phyloP scores from a whole-genome alignment of 2,888 invertebrate species.

The Diaphora mendica region DNA sequence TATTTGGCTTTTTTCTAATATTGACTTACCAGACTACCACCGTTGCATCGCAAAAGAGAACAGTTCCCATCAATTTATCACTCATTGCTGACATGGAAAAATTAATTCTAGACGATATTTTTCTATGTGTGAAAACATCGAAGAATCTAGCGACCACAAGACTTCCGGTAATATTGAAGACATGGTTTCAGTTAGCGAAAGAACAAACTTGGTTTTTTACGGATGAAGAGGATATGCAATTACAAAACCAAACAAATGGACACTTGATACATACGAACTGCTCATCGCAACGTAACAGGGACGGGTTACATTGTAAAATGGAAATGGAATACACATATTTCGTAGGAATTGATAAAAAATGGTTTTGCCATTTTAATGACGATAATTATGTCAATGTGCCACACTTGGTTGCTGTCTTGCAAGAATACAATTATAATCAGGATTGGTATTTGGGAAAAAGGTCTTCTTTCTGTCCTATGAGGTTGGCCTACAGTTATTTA shows the following conservation, averaged over 20 bases:
- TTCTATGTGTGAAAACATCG: constrained; percentile 16
- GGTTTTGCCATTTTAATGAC: constrained; percentile 98
- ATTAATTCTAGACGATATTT: constrained; percentile 9
- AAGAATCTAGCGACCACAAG: background rate
- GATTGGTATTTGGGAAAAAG: constrained; percentile 19
- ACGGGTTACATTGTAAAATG: constrained; percentile 10
- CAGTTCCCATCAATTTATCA: background rate
- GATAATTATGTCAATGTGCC: constrained; percentile 97
- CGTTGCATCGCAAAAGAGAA: background rate
- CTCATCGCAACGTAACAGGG: background rate
- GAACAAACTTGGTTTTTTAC: constrained; percentile 16
- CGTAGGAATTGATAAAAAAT: constrained; percentile 82
- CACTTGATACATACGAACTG: constrained; percentile 12
- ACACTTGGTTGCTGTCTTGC: constrained; percentile 90
- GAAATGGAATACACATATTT: constrained; percentile 7
- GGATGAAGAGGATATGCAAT: background rate
- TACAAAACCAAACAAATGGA: constrained; percentile 5
- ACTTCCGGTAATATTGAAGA: constrained; percentile 12
- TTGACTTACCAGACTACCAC: background rate
- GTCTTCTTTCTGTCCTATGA: constrained; percentile 6
- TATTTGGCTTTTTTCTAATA: background rate
- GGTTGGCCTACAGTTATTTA: background rate
- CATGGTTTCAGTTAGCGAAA: constrained; percentile 19
- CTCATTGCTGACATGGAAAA: background rate
- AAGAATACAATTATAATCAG: constrained; percentile 47